A percentile compares a stretch with the other conserved stretches of the same genome.
phyloP scores from a whole-genome alignment of 2,797 vertebrate genomes.

The Acridotheres tristis region DNA sequence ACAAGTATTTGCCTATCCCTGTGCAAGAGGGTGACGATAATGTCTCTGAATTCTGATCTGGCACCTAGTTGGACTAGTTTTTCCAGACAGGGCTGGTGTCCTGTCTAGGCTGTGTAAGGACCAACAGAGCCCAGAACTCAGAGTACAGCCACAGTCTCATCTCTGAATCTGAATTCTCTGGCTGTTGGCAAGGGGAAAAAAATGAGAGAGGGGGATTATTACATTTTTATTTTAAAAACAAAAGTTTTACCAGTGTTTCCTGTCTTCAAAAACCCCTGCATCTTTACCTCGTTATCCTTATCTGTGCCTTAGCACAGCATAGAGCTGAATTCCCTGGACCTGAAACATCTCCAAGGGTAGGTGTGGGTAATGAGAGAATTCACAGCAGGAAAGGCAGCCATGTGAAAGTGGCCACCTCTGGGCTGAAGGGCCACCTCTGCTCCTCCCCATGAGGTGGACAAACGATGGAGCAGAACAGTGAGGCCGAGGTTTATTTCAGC shows the following conservation, averaged over 20 bases:
- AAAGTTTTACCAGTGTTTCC: not conserved
- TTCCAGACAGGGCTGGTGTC: not conserved
- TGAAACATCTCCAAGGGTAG: not conserved
- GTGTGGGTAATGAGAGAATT: not conserved
- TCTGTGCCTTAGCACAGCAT: not conserved
- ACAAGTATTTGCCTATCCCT: not conserved
- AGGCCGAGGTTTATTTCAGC: not conserved
- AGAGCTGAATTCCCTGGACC: not conserved
- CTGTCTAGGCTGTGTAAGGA: not conserved
- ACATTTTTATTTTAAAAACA: not conserved
- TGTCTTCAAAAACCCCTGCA: not conserved
- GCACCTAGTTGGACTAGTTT: rapidly evolving
- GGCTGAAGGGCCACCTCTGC: not conserved
- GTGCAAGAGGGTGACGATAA: not conserved
- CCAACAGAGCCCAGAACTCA: not conserved
- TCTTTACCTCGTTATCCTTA: not conserved
- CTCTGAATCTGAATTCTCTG: not conserved
- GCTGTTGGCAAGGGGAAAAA: rapidly evolving
- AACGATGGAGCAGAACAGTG: not conserved
- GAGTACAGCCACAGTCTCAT: not conserved
- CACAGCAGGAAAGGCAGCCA: slow-evolving; percentile 2
- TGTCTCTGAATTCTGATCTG: not conserved
- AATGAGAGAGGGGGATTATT: not conserved
- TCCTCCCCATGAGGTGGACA: not conserved
- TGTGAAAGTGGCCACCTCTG: not conserved